These are phyloP conservation scores for Astreopora myriophthalma DNA, from an alignment of 64 coral and sea anemone genomes.

Conservation along the genomic window DNA sequence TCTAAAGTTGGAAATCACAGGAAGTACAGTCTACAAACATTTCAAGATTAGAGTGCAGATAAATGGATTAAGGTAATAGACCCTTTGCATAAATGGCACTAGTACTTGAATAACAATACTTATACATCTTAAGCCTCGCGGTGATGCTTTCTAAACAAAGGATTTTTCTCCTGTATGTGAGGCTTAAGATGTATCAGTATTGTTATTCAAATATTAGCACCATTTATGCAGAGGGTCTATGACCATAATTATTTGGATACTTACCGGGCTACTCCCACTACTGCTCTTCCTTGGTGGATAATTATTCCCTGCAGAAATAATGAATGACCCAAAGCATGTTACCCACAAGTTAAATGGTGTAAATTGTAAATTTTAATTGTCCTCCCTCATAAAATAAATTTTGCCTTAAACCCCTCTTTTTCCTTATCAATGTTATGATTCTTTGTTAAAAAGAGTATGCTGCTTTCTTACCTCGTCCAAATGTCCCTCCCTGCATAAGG, in stretches of 20 bases:
- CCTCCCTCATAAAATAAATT: neutral
- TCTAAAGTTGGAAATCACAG: neutral
- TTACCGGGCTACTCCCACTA: slow-evolving; percentile 74
- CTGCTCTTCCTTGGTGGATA: slow-evolving; percentile 48
- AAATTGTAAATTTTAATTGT: no score
- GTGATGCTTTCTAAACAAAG: no score
- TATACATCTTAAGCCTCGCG: no score
- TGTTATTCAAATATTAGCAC: no score
- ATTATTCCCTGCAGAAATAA: slow-evolving; percentile 56
- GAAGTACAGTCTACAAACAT: neutral
- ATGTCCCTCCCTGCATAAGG: slow-evolving; percentile 97
- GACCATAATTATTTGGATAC: slow-evolving; percentile 17
- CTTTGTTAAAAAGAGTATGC: neutral
- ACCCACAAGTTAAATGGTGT: no score
- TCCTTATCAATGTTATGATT: neutral
- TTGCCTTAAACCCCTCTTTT: neutral
- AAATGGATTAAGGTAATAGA: no score
- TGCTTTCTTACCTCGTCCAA: slow-evolving; percentile 61
- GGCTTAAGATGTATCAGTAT: no score
- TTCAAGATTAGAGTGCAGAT: neutral
- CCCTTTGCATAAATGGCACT: no score
- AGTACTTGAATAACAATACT: no score
- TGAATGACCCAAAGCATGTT: neutral
- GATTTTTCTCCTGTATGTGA: no score
- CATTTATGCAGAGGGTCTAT: no score